A percentile compares a stretch with the other conserved stretches of the same genome.
Conservation (phyloP, 2,113 vertebrate species). For the Brachirus orientalis region DNA sequence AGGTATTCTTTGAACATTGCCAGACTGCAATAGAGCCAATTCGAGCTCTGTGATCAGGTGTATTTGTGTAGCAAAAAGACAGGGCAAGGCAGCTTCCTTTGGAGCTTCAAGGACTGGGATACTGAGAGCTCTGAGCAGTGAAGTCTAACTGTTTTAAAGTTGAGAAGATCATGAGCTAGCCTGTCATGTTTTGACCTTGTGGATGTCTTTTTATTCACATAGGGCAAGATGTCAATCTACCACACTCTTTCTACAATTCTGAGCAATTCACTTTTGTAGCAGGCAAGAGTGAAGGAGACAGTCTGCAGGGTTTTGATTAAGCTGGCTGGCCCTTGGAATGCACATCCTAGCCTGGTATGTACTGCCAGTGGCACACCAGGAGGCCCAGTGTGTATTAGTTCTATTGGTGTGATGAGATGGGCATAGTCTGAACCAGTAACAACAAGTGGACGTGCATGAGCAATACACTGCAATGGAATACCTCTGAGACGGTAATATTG, state of each 20-base stretch:
- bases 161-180: neutral
- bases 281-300: neutral
- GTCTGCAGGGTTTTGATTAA: neutral
- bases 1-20: neutral
- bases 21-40: neutral
- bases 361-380: neutral
- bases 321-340: neutral
- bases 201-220: neutral
- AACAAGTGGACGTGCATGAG: neutral
- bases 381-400: neutral
- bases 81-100: neutral
- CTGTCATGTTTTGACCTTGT: neutral
- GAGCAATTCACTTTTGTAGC: neutral
- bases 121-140: neutral
- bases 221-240: conserved; percentile 9
- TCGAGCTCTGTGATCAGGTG: neutral
- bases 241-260: neutral
- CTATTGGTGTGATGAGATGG: neutral
- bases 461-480: neutral
- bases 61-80: neutral
- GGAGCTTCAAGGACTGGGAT: neutral
- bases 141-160: neutral
- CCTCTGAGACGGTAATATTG: neutral
- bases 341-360: neutral
- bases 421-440: conserved; percentile 5